Percentiles rank a stretch among this genome's conserved stretches.
Evolutionary conservation across 2,113 vertebrate genomes (phyloP).

Genomic region (Gymnobelideus leadbeateri): DNA sequence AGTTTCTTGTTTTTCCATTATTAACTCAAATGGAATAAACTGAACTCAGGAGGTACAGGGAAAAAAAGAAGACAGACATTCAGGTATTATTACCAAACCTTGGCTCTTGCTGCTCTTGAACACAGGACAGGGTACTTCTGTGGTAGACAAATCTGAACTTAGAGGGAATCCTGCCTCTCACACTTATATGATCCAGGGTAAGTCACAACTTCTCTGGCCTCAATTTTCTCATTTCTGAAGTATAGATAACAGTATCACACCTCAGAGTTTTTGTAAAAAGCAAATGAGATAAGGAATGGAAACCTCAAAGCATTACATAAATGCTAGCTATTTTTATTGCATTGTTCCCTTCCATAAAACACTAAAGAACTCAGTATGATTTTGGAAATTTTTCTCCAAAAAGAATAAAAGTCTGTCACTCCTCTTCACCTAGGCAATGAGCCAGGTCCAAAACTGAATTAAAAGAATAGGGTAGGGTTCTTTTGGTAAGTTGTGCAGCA

Average conservation of each 20-base stretch:
- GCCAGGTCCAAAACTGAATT: not conserved
- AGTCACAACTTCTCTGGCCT: not conserved
- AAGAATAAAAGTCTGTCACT: not conserved
- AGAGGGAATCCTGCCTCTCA: not conserved
- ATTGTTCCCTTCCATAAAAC: not conserved
- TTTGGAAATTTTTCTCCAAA: not conserved
- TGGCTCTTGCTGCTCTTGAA: not conserved
- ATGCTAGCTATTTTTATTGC: not conserved
- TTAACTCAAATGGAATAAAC: not conserved
- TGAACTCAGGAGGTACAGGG: not conserved
- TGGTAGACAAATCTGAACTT: not conserved
- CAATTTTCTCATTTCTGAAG: not conserved
- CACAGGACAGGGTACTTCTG: not conserved
- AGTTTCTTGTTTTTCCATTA: not conserved
- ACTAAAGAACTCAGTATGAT: not conserved
- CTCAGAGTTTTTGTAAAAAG: not conserved
- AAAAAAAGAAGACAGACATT: not conserved
- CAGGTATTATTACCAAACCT: not conserved
- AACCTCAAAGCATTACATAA: not conserved
- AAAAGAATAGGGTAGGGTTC: not conserved
- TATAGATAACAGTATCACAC: not conserved
- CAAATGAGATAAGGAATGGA: not conserved
- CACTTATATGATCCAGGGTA: not conserved
- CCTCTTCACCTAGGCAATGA: not conserved
- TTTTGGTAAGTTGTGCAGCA: not conserved